phyloP scores from a whole-genome alignment of 2,113 vertebrate genomes.

The Gallinago jamesoni region DNA sequence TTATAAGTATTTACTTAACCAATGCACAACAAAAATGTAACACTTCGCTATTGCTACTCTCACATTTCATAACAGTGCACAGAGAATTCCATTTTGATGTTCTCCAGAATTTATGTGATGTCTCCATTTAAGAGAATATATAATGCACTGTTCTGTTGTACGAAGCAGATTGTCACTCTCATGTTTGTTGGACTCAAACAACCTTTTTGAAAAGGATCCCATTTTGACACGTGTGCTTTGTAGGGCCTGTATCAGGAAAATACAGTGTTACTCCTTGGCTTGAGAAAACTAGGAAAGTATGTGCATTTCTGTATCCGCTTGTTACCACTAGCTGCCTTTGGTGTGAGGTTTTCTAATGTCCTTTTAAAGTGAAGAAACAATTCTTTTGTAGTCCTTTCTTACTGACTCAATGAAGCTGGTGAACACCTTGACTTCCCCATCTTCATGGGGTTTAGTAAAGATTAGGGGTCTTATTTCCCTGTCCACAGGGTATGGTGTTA shows the following conservation, averaged over 20 bases:
- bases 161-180: background rate
- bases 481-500: background rate
- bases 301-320: background rate
- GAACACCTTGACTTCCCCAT: background rate
- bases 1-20: constrained; percentile 53
- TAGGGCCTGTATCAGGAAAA: background rate
- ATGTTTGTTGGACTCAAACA: background rate
- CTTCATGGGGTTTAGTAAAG: background rate
- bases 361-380: background rate
- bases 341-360: background rate
- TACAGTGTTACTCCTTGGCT: background rate
- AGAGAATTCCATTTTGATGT: background rate
- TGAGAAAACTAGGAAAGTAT: background rate
- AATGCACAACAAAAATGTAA: constrained; percentile 46
- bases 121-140: background rate
- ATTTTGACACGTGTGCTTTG: background rate
- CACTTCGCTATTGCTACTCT: constrained; percentile 35
- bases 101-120: background rate
- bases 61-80: constrained; percentile 36
- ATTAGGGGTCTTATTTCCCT: background rate
- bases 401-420: background rate
- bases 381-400: background rate
- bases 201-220: background rate
- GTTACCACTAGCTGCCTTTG: background rate
- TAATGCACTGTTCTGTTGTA: background rate